Evolutionary conservation across 37 sponge, comb jelly and placozoan species (phyloP), one percentile per base, ranked within the genome.

Genomic region (Beroe forskalii): DNA sequence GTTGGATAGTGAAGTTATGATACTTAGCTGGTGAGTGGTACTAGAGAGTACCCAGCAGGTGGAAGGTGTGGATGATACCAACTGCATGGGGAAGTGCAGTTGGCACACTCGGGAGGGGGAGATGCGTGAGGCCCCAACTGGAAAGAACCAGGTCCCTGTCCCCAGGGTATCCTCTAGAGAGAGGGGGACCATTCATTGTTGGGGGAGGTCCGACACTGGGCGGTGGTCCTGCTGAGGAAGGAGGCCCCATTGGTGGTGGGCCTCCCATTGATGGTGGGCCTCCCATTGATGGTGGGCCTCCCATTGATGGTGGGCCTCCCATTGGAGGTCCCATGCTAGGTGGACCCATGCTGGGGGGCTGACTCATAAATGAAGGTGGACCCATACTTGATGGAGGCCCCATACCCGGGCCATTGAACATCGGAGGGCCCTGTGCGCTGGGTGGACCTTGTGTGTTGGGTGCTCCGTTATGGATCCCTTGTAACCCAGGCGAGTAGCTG

Each of bases 321-420:
- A 30, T 40, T 62, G 67, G 36, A 39, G 91, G 76, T 9, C 43
- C 60, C 17, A 61, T 76, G 28, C 35, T 41, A 33, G 72, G 28
- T 30, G 41, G 33, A n/a, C n/a, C n/a, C n/a, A n/a, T n/a, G 17
- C 72, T 62, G 17, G 91, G 91, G 30, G 67, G 67, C 0, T 35
- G 33, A 36, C 62, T 30, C 37, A 67, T 37, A 37, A 48, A 28
- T 63, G 92, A 76, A 67, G 90, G 90, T 0, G 92, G 62, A 30
- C 76, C 76, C 0, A 62, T 28, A 30, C 2, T 66, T 30, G 48
- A 32, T 62, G 39, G 61, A 2, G 17, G 38, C 1, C 33, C 17
- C 19, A 14, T 14, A 1, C 33, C 33, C 3, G 66, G 66, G 2
- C 72, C 72, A 69, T 69, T 69, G 72, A 9, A 32, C 32, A 32